Evolutionary conservation across 2,113 vertebrate species (phyloP).

Genomic region (Coptodon rendalli): DNA sequence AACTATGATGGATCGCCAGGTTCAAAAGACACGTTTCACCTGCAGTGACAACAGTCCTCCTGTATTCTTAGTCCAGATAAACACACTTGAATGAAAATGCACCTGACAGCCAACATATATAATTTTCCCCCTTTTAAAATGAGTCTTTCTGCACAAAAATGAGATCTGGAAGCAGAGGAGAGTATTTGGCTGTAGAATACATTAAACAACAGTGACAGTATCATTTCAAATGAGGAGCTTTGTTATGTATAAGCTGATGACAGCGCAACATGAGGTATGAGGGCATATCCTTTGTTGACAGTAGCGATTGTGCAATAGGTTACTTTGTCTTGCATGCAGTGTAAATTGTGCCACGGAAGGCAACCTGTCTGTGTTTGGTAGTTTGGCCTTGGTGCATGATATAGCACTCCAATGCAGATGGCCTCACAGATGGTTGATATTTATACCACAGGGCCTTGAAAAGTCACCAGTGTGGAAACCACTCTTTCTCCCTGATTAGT

Average conservation of each 20-base stretch:
- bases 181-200: neutral
- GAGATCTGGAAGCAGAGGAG: neutral
- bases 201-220: neutral
- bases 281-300: neutral
- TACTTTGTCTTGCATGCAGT: conserved; percentile 7
- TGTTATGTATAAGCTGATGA: neutral
- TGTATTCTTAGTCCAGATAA: neutral
- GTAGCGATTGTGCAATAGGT: neutral
- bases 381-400: conserved; percentile 67
- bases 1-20: conserved; percentile 23
- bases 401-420: conserved; percentile 73
- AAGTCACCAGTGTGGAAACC: conserved; percentile 68
- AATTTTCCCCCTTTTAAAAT: neutral
- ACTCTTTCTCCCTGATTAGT: conserved; percentile 62
- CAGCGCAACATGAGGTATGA: neutral
- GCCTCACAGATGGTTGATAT: conserved; percentile 77
- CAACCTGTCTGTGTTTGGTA: conserved; percentile 61
- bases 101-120: neutral
- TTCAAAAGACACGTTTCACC: neutral
- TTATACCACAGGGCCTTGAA: conserved; percentile 68
- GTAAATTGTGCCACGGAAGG: conserved; percentile 34
- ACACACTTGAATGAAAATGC: neutral
- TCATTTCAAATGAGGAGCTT: conserved; percentile 5
- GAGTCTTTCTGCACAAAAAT: neutral
- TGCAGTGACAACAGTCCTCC: neutral